These are phyloP conservation scores for Apteryx owenii DNA, from an alignment of 2,113 vertebrate genomes.

Conservation along the genomic window DNA sequence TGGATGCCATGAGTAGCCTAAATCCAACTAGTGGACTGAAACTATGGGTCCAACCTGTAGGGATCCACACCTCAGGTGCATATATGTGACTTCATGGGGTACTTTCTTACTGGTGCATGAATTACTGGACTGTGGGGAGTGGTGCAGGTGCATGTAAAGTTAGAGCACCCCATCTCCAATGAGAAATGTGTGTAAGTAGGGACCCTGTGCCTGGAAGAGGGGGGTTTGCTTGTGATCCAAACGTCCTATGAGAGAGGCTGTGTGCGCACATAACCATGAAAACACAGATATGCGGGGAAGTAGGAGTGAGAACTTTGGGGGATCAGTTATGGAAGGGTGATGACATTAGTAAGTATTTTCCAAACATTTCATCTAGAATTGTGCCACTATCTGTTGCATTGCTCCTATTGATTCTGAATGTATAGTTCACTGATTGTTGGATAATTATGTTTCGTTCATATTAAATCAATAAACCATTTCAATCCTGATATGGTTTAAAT, in stretches of 20 bases:
- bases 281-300: neutral
- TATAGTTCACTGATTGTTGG: neutral
- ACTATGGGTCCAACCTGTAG: neutral
- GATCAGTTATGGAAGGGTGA: neutral
- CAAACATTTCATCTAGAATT: neutral
- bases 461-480: neutral
- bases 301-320: neutral
- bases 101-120: neutral
- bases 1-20: neutral
- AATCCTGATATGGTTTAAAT: neutral
- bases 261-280: neutral
- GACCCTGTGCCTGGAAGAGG: neutral
- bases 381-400: neutral
- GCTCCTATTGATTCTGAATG: neutral
- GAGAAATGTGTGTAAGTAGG: neutral
- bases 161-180: neutral
- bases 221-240: neutral
- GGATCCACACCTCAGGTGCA: neutral
- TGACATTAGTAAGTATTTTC: neutral
- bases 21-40: neutral
- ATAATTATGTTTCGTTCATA: neutral
- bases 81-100: rapidly evolving
- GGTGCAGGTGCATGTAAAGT: neutral
- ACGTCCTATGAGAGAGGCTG: neutral
- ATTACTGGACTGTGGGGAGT: neutral